Conservation (phyloP, 2,113 vertebrate genomes). For the Perca schrenkii region DNA sequence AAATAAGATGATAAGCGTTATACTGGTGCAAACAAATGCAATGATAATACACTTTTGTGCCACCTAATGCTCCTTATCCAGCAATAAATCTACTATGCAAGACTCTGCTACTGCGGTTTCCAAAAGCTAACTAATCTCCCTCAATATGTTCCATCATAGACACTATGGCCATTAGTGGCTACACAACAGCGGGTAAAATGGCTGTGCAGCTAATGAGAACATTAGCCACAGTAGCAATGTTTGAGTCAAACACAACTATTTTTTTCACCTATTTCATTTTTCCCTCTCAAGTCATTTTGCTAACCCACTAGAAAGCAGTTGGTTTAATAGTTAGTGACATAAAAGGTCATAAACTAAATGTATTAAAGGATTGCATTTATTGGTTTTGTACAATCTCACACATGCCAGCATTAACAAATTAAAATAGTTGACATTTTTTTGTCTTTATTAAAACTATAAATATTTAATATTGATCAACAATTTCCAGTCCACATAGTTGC, state of each 20-base stretch:
- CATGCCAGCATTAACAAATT: background rate
- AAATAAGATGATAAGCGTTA: background rate
- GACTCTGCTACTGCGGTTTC: conserved; percentile 61
- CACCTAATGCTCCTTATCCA: conserved; percentile 69
- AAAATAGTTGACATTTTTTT: background rate
- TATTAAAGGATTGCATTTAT: conserved; percentile 1
- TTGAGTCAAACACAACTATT: conserved; percentile 20
- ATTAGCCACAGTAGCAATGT: conserved; percentile 16
- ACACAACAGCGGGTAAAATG: conserved; percentile 29
- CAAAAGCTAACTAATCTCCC: conserved; percentile 71
- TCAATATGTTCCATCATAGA: conserved; percentile 69
- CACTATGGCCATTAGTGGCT: conserved; percentile 23
- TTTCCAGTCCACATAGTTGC: background rate
- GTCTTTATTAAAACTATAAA: background rate
- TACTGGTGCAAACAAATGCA: background rate
- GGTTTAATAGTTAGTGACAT: background rate
- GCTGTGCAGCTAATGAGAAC: conserved; percentile 29
- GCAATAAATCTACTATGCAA: conserved; percentile 76
- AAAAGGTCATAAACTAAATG: background rate
- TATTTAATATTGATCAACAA: background rate
- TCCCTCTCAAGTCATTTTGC: background rate
- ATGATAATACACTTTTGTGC: background rate
- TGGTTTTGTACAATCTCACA: background rate
- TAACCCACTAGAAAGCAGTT: background rate
- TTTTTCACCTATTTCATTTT: background rate